Evolutionary conservation across 2,113 vertebrate genomes (phyloP), one percentile per base, ranked within the genome.

Genomic region (Atractosteus spatula): DNA sequence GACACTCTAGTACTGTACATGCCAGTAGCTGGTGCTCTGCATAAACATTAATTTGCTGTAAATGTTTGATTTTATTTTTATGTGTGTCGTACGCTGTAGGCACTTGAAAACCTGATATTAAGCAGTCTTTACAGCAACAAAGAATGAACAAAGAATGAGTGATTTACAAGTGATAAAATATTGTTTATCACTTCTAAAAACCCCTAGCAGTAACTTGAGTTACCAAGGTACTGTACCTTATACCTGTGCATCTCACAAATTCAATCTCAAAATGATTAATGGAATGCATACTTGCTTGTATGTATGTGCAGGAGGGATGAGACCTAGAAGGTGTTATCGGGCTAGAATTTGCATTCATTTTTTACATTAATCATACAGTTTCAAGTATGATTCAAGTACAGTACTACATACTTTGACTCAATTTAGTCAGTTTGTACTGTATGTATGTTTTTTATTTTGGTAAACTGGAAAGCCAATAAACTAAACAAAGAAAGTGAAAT

Each of bases 1-100:
- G 77, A 62, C 79, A 82, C 81, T 85, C 76, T 86, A 81, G 81
- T 86, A 85, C 79, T 69, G 72, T 73, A 80, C 73, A 81, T 69
- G 55, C 44, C 82, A 81, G 45, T 81, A 69, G 47, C 62, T 68
- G 59, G 51, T 69, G 41, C 70, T 56, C 61, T 47, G 68, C 56
- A 75, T 72, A 68, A 55, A 70, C 77, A 77, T 65, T 43, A 71
- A 47, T 74, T 73, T 68, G 66, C 71, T 47, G 57, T 78, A 67
- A 76, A 29, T 29, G 29, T 44, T 77, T 71, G 63, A 72, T 43
- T 69, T 41, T 81, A 75, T 73, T 66, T 44, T 43, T 61, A 3
- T 74, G 69, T 77, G 65, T 73, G 72, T 71, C 72, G 70, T 78
- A 74, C 73, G 63, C 74, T 66, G 71, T 45, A 77, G 72, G 67